Conservation (phyloP, 2,797 vertebrate genomes). For the Lycodopsis pacificus region DNA sequence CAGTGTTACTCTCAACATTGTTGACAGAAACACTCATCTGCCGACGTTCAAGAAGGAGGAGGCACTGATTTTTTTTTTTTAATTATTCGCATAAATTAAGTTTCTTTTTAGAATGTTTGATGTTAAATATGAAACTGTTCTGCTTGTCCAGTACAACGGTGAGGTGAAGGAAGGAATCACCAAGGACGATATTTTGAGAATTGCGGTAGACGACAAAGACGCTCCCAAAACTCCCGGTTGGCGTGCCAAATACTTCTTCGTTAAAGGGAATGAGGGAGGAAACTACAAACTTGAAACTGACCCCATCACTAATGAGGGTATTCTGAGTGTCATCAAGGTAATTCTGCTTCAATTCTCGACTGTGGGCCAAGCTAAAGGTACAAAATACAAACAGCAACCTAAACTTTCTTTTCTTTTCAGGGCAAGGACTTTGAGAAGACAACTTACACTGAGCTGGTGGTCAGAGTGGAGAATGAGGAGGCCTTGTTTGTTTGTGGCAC, state of each 20-base stretch:
- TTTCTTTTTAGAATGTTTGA: not conserved
- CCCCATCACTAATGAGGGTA: constrained; percentile 85
- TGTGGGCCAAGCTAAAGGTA: not conserved
- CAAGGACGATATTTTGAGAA: constrained; percentile 60
- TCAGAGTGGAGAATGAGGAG: constrained; percentile 83
- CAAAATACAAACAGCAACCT: not conserved
- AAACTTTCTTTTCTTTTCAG: constrained; percentile 68
- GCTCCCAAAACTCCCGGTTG: constrained; percentile 79
- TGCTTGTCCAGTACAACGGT: constrained; percentile 64
- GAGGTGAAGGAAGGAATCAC: constrained; percentile 68
- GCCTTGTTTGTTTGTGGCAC: constrained; percentile 68
- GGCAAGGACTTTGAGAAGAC: constrained; percentile 77
- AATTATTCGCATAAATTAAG: not conserved
- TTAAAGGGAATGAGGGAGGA: constrained; percentile 80
- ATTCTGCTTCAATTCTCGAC: constrained; percentile 2
- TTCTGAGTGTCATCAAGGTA: constrained; percentile 88
- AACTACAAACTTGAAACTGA: constrained; percentile 84
- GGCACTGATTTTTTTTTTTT: constrained; percentile 52
- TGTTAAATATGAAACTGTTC: constrained; percentile 19
- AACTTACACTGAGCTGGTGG: constrained; percentile 42
- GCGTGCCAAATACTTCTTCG: constrained; percentile 80
- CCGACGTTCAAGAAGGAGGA: constrained; percentile 75
- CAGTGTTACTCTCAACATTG: constrained; percentile 70
- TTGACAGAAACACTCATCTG: constrained; percentile 84
- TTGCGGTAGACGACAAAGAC: constrained; percentile 85